Evolutionary conservation across 2,888 invertebrate genomes (phyloP).

Genomic region (Cryptophagus acutangulus): DNA sequence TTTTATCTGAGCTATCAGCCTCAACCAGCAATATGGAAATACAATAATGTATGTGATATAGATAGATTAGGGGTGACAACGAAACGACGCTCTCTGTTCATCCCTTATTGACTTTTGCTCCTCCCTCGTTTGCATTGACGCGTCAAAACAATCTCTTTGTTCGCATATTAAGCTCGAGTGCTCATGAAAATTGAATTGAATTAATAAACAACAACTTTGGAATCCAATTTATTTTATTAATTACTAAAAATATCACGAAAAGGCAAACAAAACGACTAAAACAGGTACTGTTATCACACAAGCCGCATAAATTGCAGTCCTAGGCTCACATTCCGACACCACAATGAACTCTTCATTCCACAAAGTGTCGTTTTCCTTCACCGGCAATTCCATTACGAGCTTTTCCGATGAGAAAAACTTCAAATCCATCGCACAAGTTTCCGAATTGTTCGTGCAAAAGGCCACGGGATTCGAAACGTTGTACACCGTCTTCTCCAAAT

Average conservation of each 20-base stretch:
- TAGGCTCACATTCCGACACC: conserved; percentile 68
- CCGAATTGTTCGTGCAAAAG: conserved; percentile 60
- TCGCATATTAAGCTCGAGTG: conserved; percentile 26
- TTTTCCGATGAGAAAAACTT: conserved; percentile 66
- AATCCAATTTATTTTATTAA: neutral
- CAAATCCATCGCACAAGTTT: conserved; percentile 59
- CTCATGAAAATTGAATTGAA: conserved; percentile 18
- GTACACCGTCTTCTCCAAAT: conserved; percentile 66
- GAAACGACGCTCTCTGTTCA: neutral
- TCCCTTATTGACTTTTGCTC: conserved; percentile 29
- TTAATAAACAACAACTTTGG: neutral
- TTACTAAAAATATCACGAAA: conserved; percentile 51
- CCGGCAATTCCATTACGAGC: conserved; percentile 64
- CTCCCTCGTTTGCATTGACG: conserved; percentile 31
- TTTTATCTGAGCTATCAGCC: too few relatives aligned
- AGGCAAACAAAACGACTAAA: conserved; percentile 66
- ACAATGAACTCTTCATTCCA: conserved; percentile 73
- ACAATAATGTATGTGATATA: too few relatives aligned
- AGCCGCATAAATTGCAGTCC: conserved; percentile 63
- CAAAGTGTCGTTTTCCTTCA: conserved; percentile 58
- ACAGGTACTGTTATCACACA: conserved; percentile 69
- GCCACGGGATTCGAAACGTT: conserved; percentile 59
- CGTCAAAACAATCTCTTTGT: conserved; percentile 35
- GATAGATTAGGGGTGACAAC: too few relatives aligned
- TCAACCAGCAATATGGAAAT: too few relatives aligned